Base-by-base conservation (phyloP, 2,888 invertebrate species). In the Morpho helenor region DNA sequence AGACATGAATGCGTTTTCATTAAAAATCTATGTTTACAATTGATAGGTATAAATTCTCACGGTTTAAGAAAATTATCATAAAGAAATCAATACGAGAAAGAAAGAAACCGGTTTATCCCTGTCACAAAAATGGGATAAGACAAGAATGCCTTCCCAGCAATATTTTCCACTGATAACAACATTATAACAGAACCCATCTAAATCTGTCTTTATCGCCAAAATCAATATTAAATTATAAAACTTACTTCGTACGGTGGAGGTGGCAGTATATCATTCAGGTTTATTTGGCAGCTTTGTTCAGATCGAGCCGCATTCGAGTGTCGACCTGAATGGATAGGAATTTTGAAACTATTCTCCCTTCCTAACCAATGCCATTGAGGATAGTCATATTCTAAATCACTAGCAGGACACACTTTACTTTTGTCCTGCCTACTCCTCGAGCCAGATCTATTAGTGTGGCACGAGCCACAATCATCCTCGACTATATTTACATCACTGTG, bases 231-330 rank as follows among this genome's bases (percentile, higher is more conserved):
- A 16, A 16, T 16, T 16, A 31, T 3, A 31, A 3, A 75, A 52
- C 61, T 61, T 49, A 89, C 90, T 88, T 93, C 93, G 78, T 93
- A 93, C 66, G 92, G 92, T 47, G 92, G 92, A 67, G 93, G 93
- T 61, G 93, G 93, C 68, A 93, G 77, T 91, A 93, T 92, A 82
- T 93, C 93, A 82, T 93, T 93, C 85, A 93, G 92, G 84, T 93
- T 93, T 75, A 91, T 87, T 84, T 91, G 91, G 84, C 90, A 90
- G 78, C 89, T 85, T 75, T 88, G 89, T 71, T 89, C 90, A 73
- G 88, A 87, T 77, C 85, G 83, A 73, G 84, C 82, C 70, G 84
- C 83, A 71, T 84, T 87, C 75, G 88, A 87, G 78, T 88, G 84
- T 79, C 88, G 81, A 70, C 86, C 75, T 71, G 82, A 76, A 76